Evolutionary conservation across 2,113 vertebrate genomes (phyloP).

Genomic region (Dicrurus megarhynchus): DNA sequence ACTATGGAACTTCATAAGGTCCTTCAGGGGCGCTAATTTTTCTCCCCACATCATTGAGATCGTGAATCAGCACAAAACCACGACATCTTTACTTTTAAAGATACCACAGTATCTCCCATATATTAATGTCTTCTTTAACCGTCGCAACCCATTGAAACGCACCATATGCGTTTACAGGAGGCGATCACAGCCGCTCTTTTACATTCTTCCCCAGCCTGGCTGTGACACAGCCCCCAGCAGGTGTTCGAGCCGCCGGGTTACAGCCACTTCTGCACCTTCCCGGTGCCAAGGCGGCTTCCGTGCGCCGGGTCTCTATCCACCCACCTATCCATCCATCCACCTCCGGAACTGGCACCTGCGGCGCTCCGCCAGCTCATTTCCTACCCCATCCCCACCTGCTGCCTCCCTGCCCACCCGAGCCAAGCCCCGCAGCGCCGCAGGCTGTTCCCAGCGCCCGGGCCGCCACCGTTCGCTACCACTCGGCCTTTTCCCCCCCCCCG

Average conservation of each 20-base stretch:
- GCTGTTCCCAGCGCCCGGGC: background rate
- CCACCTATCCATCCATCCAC: background rate
- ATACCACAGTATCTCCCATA: fast-evolving
- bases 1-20: background rate
- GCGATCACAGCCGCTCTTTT: fast-evolving
- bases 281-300: background rate
- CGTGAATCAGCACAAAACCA: background rate
- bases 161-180: fast-evolving
- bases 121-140: fast-evolving
- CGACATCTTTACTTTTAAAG: background rate
- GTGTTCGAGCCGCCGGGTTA: background rate
- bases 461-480: background rate
- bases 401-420: background rate
- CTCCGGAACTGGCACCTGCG: background rate
- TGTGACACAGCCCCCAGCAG: background rate
- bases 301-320: background rate
- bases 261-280: fast-evolving
- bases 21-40: background rate
- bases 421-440: background rate
- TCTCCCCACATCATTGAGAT: fast-evolving
- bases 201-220: background rate
- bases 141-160: fast-evolving
- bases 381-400: background rate
- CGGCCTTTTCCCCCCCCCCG: background rate
- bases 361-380: background rate